phyloP scores from a whole-genome alignment of 2,113 vertebrate species.

The Mugil cephalus region DNA sequence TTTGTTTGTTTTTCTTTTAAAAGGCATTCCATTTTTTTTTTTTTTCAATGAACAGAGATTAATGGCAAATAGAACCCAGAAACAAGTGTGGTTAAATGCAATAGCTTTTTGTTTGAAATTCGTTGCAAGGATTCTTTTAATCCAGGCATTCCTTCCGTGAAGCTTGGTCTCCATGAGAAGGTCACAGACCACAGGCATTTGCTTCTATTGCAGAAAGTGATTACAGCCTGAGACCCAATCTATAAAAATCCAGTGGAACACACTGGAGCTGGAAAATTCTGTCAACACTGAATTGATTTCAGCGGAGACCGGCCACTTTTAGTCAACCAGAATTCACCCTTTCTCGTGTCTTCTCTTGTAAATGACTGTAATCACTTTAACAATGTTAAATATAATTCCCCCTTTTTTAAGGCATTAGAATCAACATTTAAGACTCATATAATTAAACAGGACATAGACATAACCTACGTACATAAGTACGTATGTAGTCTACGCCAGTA shows the following conservation, averaged over 20 bases:
- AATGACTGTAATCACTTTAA: too few relatives aligned
- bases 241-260: conserved; percentile 31
- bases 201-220: conserved; percentile 2
- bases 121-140: conserved; percentile 27
- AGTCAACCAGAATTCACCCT: conserved; percentile 1
- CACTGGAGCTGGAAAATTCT: conserved; percentile 23
- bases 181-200: conserved; percentile 26
- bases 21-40: too few relatives aligned
- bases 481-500: too few relatives aligned
- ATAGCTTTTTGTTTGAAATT: neutral
- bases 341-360: neutral
- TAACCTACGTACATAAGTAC: too few relatives aligned
- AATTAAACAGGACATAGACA: too few relatives aligned
- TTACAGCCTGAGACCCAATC: conserved; percentile 10
- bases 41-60: too few relatives aligned
- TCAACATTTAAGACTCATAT: too few relatives aligned
- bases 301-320: neutral
- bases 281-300: conserved; percentile 2
- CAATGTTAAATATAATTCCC: too few relatives aligned
- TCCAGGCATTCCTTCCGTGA: conserved; percentile 21
- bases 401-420: too few relatives aligned
- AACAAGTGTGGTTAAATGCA: neutral
- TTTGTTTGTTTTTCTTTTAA: too few relatives aligned
- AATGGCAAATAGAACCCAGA: too few relatives aligned
- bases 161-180: conserved; percentile 12